Percentiles rank a stretch among this genome's conserved stretches.
Conservation (phyloP, 2,113 vertebrate species). For the Empidonax alnorum region DNA sequence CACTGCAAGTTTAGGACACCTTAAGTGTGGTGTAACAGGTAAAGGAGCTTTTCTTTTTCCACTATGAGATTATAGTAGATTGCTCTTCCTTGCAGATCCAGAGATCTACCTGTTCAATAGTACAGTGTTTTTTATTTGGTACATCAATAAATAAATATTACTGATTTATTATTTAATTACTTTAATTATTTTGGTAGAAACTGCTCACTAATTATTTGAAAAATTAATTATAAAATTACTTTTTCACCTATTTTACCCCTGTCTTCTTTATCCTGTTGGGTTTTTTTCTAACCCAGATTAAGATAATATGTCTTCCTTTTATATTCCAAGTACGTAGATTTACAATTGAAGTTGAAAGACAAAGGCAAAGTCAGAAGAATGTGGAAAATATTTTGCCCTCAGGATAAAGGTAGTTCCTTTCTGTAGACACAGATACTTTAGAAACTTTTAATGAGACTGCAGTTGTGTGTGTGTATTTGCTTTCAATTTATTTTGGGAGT, state of each 20-base stretch:
- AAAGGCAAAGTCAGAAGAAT: background rate
- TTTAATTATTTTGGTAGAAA: background rate
- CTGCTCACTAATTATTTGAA: background rate
- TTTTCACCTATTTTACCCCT: background rate
- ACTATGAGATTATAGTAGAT: background rate
- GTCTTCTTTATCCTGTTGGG: accelerated
- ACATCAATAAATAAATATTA: background rate
- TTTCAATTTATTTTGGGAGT: constrained; percentile 12
- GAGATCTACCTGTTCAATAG: background rate
- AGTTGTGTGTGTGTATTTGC: background rate
- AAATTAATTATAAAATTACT: background rate
- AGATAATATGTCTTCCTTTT: background rate
- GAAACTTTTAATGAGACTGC: constrained; percentile 34
- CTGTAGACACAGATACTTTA: background rate
- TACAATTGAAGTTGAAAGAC: background rate
- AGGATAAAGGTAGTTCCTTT: background rate
- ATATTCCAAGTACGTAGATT: background rate
- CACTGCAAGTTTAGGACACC: background rate
- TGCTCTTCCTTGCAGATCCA: background rate
- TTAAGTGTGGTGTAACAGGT: background rate
- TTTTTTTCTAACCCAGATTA: background rate
- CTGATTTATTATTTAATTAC: background rate
- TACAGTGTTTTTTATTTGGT: background rate
- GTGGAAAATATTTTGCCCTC: background rate
- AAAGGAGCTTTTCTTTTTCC: background rate